Percentiles rank a stretch among this genome's conserved stretches.
Evolutionary conservation across 2,113 vertebrate species (phyloP).

Genomic region (Recurvirostra avosetta): DNA sequence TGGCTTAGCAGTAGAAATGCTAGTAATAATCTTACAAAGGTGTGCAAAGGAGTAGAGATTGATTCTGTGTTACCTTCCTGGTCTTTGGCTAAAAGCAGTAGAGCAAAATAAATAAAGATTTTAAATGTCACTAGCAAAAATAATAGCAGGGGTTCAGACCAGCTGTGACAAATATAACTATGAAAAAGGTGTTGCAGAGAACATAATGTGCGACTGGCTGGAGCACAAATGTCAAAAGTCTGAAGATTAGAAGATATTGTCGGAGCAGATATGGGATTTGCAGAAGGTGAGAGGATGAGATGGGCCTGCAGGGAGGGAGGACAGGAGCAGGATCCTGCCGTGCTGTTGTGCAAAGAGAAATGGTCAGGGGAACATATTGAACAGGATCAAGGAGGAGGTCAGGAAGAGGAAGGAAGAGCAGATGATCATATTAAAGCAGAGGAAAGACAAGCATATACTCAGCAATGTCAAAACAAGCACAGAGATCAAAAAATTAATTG

Average conservation of each 20-base stretch:
- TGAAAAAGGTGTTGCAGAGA: background rate
- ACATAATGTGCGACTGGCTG: accelerated
- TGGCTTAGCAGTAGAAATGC: background rate
- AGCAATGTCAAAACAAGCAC: background rate
- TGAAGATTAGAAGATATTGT: background rate
- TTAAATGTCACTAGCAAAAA: background rate
- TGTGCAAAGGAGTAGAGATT: background rate
- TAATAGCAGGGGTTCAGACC: background rate
- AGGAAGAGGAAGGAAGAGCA: background rate
- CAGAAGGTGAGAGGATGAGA: background rate
- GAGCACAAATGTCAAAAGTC: background rate
- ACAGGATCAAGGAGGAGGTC: background rate
- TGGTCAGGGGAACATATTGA: background rate
- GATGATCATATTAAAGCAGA: background rate
- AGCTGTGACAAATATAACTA: background rate
- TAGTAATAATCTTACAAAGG: background rate
- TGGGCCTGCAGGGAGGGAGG: background rate
- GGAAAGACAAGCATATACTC: background rate
- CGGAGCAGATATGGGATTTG: background rate
- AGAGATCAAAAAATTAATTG: background rate
- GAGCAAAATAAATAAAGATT: background rate
- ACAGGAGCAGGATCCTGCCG: background rate
- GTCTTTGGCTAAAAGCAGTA: background rate
- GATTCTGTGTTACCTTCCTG: background rate
- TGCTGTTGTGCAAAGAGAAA: background rate